Percentiles rank a stretch among this genome's conserved stretches.
These are phyloP conservation scores for Sebastes taczanowskii DNA, from an alignment of 2,797 vertebrate genomes.

Conservation along the genomic window DNA sequence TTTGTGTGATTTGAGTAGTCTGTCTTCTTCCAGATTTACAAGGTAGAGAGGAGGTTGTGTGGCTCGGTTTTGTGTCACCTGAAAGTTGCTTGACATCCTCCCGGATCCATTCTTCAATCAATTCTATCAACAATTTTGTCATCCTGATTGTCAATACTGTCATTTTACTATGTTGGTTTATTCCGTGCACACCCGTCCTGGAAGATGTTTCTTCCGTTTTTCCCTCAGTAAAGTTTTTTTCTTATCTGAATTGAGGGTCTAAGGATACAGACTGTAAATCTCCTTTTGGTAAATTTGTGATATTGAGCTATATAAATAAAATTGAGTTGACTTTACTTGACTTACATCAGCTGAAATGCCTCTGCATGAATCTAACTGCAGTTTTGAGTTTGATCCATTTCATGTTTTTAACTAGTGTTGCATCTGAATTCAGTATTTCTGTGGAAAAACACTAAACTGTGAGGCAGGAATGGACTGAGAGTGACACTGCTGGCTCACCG, in stretches of 20 bases:
- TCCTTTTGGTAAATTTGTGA: neutral
- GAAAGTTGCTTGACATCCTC: neutral
- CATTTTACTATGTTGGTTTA: neutral
- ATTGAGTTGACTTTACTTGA: neutral
- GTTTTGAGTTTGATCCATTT: neutral
- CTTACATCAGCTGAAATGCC: neutral
- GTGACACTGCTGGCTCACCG: slow-evolving; percentile 20
- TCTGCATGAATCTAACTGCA: slow-evolving; percentile 17
- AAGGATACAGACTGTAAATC: neutral
- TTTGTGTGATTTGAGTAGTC: neutral
- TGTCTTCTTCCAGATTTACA: neutral
- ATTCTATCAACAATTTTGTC: neutral
- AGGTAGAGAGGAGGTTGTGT: neutral
- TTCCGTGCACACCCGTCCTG: neutral
- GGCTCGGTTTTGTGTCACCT: neutral
- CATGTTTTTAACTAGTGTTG: neutral
- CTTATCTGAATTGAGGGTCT: neutral
- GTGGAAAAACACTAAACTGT: neutral
- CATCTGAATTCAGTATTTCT: neutral
- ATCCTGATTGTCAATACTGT: neutral
- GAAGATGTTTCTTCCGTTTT: neutral
- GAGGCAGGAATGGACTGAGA: slow-evolving; percentile 23
- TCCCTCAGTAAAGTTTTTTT: neutral
- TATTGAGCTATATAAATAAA: neutral
- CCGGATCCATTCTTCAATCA: neutral